A percentile compares a stretch with the other conserved stretches of the same genome.
phyloP scores from a whole-genome alignment of 1,140 invertebrate species.

The Oedothorax gibbosus region DNA sequence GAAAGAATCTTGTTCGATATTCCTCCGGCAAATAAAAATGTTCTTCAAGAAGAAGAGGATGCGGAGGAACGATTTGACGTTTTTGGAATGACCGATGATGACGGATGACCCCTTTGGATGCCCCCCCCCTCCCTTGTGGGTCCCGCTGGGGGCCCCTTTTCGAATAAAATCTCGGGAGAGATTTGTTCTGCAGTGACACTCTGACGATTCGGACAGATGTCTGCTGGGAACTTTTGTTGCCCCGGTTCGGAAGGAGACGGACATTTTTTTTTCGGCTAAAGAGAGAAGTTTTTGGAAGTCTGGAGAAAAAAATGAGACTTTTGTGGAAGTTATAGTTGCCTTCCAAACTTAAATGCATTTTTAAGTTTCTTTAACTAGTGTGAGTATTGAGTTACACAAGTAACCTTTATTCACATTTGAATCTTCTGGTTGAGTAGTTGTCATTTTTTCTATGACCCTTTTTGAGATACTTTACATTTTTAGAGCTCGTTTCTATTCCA shows the following conservation, averaged over 20 bases:
- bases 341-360: no score
- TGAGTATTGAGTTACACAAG: no score
- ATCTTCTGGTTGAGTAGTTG: no score
- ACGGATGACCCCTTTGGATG: slow-evolving; percentile 42
- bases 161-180: slow-evolving; percentile 34
- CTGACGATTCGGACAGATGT: slow-evolving; percentile 46
- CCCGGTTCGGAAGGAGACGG: background rate
- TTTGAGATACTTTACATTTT: no score
- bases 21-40: no score
- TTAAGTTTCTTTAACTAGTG: no score
- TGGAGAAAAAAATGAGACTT: background rate
- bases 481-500: no score
- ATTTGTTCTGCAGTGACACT: slow-evolving; percentile 57
- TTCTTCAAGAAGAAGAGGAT: slow-evolving; percentile 24
- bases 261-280: slow-evolving; percentile 12
- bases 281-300: background rate
- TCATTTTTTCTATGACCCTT: no score
- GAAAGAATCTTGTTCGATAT: no score
- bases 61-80: slow-evolving; percentile 55
- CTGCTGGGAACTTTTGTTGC: slow-evolving; percentile 22
- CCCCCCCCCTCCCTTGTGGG: slow-evolving; percentile 15
- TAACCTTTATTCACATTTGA: no score
- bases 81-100: slow-evolving; percentile 60
- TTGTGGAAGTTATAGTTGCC: no score
- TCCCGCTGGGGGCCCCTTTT: slow-evolving; percentile 30